Conservation (phyloP, 2,888 invertebrate species). For the Cenopis cana region DNA sequence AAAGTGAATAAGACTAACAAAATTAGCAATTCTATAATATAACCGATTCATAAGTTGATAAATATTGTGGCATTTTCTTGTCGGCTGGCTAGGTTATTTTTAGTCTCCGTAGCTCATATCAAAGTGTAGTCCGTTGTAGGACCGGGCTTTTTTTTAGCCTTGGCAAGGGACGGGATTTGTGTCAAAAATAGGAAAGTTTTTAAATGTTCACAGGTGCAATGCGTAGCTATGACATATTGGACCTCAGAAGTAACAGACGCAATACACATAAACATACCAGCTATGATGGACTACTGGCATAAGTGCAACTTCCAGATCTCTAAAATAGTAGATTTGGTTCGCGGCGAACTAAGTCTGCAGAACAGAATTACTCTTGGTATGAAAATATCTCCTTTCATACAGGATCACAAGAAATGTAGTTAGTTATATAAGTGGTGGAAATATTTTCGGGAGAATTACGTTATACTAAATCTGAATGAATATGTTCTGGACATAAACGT, state of each 20-base stretch:
- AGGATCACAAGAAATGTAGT: not conserved
- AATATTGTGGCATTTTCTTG: not conserved
- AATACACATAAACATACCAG: constrained; percentile 85
- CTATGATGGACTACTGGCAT: constrained; percentile 87
- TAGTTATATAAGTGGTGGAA: too few species aligned
- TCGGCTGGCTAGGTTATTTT: not conserved
- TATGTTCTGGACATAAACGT: not conserved
- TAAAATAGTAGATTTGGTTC: constrained; percentile 92
- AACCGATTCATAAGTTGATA: too few species aligned
- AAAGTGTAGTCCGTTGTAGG: too few species aligned
- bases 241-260: constrained; percentile 93
- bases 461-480: not conserved
- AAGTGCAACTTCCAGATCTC: constrained; percentile 91
- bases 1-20: too few species aligned
- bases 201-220: constrained; percentile 85
- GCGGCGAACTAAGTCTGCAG: constrained; percentile 93
- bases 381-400: not conserved
- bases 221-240: constrained; percentile 95
- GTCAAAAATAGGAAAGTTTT: too few species aligned
- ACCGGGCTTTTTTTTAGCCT: too few species aligned
- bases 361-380: constrained; percentile 94
- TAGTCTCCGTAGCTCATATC: not conserved
- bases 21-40: too few species aligned
- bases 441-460: not conserved
- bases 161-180: too few species aligned